These are phyloP conservation scores for Balaenoptera acutorostrata DNA, from an alignment of 2,113 vertebrate genomes.

Conservation along the genomic window DNA sequence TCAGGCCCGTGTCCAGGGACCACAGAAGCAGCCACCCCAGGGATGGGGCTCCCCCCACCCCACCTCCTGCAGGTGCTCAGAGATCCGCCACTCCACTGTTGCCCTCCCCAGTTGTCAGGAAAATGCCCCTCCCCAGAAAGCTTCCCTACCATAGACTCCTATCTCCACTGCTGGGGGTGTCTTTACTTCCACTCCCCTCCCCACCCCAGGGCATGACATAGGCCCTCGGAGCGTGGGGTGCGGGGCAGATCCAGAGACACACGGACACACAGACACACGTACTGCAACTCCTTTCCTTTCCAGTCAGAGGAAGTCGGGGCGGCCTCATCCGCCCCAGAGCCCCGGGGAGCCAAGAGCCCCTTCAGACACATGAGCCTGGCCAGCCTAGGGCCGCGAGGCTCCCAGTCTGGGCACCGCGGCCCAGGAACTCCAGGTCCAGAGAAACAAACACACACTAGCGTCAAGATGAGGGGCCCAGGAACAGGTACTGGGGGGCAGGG, in stretches of 20 bases:
- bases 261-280: neutral
- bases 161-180: neutral
- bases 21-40: neutral
- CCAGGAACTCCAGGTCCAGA: neutral
- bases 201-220: too few relatives aligned
- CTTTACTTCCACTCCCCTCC: neutral
- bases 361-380: accelerated
- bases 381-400: accelerated
- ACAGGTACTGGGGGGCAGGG: too few relatives aligned
- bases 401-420: neutral
- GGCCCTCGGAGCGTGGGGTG: accelerated
- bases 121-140: accelerated
- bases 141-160: neutral
- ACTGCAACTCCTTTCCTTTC: too few relatives aligned
- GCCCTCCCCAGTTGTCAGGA: neutral
- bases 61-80: neutral
- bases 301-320: too few relatives aligned
- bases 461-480: neutral
- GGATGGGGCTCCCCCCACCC: neutral
- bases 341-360: neutral
- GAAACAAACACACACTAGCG: accelerated
- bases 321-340: neutral
- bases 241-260: neutral
- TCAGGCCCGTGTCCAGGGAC: neutral
- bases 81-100: neutral